Base-by-base conservation (phyloP, 2,113 vertebrate genomes). In the Montifringilla adamsi region DNA sequence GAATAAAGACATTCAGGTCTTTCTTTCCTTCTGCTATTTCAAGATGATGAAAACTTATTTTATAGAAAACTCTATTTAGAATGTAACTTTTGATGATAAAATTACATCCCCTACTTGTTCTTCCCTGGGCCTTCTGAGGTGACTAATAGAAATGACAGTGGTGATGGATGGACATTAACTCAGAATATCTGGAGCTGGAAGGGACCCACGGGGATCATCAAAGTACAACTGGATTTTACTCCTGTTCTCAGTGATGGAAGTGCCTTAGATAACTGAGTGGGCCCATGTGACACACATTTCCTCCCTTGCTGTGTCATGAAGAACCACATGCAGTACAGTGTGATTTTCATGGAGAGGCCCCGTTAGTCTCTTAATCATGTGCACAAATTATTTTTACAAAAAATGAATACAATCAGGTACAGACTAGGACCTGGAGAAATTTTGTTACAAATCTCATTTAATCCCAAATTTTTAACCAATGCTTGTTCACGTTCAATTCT, bases 21-120 rank as follows among this genome's bases (percentile, higher is more conserved):
- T 91, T 81, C 81, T 94, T 95, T 67, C 63, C 72, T 92, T 95
- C 80, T 95, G 91, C 52, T 97, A 81, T 89, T 89, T 95, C 80
- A 70, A 87, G 76, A 50, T 64, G 64, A 86, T 55, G 33, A 77
- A 84, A 74, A 74, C 7, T 84, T 50, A 84, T 50, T 92, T 95
- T 78, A 78, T 37, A 78, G 39, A 85, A 75, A 84, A 81, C 74
- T 67, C 21, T 77, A 81, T 90, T 70, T 67, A 43, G 35, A 59
- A 67, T 2, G 0, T 63, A 84, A 74, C 43, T 91, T 95, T 24
- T 75, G 56, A 62, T 78, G 60, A 39, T 91, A 70, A 87, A 81
- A 84, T 87, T 78, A 44, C 15, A 63, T 67, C 15, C 28, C 10
- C 22, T 23, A n/a, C 41, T 73, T 62, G 11, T 47, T 92, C 74